Evolutionary conservation across 2,113 vertebrate genomes (phyloP).

Genomic region (Upupa epops): DNA sequence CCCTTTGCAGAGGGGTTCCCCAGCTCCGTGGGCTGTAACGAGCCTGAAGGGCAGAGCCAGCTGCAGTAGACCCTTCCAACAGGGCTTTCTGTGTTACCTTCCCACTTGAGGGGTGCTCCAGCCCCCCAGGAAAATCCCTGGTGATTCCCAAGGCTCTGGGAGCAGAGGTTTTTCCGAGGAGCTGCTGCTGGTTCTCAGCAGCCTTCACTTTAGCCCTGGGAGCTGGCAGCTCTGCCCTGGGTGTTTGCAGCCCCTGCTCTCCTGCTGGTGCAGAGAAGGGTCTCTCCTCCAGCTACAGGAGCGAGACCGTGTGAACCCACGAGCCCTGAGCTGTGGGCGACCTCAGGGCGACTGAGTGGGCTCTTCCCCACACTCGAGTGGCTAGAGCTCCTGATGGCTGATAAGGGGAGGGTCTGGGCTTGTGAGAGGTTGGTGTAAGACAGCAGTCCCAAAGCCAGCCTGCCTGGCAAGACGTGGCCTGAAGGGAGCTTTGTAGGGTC

Average conservation of each 20-base stretch:
- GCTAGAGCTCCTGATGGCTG: constrained; percentile 69
- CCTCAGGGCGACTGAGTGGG: constrained; percentile 38
- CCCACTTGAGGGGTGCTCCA: not conserved
- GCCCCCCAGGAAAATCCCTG: not conserved
- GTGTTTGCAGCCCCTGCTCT: not conserved
- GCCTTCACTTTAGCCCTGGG: not conserved
- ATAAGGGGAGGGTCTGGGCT: constrained; percentile 73
- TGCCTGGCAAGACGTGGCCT: constrained; percentile 65
- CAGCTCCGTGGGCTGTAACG: accelerated
- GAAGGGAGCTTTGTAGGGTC: constrained; percentile 21
- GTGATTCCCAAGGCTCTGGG: not conserved
- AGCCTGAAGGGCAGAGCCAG: accelerated
- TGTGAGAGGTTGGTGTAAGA: constrained; percentile 79
- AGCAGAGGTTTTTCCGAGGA: not conserved
- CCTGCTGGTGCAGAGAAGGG: not conserved
- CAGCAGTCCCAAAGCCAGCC: constrained; percentile 60
- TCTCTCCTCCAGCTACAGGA: constrained; percentile 23
- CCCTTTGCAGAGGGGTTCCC: not conserved
- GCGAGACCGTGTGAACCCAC: constrained; percentile 51
- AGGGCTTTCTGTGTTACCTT: not conserved
- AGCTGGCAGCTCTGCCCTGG: not conserved
- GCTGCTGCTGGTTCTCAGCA: not conserved
- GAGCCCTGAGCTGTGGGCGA: constrained; percentile 67
- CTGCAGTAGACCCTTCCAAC: accelerated
- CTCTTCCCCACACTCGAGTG: constrained; percentile 67